Evolutionary conservation across 2,113 vertebrate species (phyloP).

Genomic region (Paramisgurnus dabryanus): DNA sequence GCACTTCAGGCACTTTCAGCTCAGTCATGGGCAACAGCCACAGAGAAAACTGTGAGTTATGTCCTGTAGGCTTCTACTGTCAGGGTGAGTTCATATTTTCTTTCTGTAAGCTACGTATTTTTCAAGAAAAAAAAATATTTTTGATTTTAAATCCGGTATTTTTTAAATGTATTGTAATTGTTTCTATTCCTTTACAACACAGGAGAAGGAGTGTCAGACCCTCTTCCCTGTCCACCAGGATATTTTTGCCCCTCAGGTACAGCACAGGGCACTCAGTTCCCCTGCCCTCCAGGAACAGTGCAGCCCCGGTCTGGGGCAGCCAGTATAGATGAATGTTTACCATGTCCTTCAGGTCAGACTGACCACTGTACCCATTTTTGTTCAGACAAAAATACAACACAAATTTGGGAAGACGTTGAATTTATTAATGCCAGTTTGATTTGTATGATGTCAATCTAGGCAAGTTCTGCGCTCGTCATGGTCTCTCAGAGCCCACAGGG

Average conservation of each 20-base stretch:
- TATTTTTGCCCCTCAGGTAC: slow-evolving; percentile 82
- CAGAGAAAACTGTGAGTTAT: slow-evolving; percentile 49
- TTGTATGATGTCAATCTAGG: slow-evolving; percentile 68
- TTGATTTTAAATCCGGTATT: not conserved
- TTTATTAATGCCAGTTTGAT: not conserved
- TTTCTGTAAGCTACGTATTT: not conserved
- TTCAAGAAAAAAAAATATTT: not conserved
- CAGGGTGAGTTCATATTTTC: slow-evolving; percentile 33
- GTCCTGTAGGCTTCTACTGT: slow-evolving; percentile 51
- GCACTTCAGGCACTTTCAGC: slow-evolving; percentile 49
- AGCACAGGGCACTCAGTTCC: slow-evolving; percentile 70
- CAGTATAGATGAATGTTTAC: slow-evolving; percentile 73
- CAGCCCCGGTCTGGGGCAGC: slow-evolving; percentile 73
- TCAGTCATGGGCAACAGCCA: slow-evolving; percentile 49
- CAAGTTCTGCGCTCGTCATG: slow-evolving; percentile 82
- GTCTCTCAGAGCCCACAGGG: slow-evolving; percentile 79
- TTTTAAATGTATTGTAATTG: not conserved
- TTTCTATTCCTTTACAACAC: slow-evolving; percentile 14
- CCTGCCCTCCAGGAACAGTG: slow-evolving; percentile 83
- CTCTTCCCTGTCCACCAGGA: slow-evolving; percentile 74
- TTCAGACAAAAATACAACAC: not conserved
- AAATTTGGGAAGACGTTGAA: not conserved
- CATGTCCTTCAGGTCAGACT: slow-evolving; percentile 81
- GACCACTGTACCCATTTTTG: not conserved
- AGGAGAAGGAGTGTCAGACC: slow-evolving; percentile 69